Base-by-base conservation (phyloP, 2,888 invertebrate genomes). In the Synergus umbraculus region DNA sequence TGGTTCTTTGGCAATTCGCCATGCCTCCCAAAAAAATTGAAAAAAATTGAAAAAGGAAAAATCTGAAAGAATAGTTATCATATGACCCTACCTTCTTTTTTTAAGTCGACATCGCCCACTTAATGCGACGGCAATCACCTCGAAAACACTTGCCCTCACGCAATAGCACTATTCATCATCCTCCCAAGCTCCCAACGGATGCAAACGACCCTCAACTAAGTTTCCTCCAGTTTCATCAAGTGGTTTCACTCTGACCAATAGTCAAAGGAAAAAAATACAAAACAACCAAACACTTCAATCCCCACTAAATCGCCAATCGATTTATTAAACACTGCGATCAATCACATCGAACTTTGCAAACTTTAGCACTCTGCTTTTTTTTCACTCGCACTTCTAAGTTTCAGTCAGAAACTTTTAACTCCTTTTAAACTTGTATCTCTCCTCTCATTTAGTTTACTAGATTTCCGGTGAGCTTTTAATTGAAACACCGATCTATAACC, bases 141-240 rank as follows among this genome's bases (percentile, higher is more conserved):
- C 54, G 12, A 37, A 49, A 54, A 49, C 54, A 37, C 37, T 73
- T 73, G 41, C 49, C 37, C n/a, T 73, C 73, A 73, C 73, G 54
- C 73, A 73, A 73, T 54, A 73, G 37, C n/a, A 73, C 73, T 37
- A 73, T 73, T 73, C 73, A 73, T 73, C 54, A 73, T 73, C 49
- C 69, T 73, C 73, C 37, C 54, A 54, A 29, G 10, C 69, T 73
- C 73, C 37, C 54, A 54, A 29, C n/a, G 54, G 54, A 73, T 54
- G 54, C 73, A 73, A 73, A 58, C 73, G n/a, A 73, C 54, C 54
- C 29, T 69, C 69, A 29, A 29, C 13, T 37, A 41, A 73, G 18
- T 73, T 73, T 58, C 29, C 54, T 18, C 37, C 73, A 73, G 73
- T 73, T 41, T 58, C 49, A 54, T 73, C 15, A 54, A 73, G 41